Conservation (phyloP, 2,888 invertebrate species). For the Anoplius nigerrimus region DNA sequence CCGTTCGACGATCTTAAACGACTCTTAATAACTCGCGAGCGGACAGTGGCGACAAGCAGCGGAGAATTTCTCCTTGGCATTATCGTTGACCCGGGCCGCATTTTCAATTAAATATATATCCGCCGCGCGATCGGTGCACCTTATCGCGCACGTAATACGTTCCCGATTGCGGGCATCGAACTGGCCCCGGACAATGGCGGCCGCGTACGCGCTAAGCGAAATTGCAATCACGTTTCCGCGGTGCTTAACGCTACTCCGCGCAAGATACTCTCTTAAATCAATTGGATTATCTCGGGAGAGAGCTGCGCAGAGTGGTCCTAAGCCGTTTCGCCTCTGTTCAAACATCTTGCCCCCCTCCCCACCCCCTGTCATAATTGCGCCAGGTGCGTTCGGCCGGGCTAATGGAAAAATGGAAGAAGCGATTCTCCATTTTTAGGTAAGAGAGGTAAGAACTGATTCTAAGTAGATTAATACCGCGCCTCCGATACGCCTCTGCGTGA, state of each 20-base stretch:
- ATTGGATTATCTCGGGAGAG: slow-evolving; percentile 50
- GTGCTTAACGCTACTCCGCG: slow-evolving; percentile 48
- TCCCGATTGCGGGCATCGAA: slow-evolving; percentile 55
- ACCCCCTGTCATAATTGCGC: too few relatives aligned
- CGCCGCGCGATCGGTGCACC: slow-evolving; percentile 46
- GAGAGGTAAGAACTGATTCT: too few relatives aligned
- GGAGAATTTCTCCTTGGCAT: slow-evolving; percentile 27
- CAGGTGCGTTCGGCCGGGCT: too few relatives aligned
- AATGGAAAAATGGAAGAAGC: too few relatives aligned
- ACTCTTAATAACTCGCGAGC: slow-evolving; percentile 42
- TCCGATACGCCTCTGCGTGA: too few relatives aligned
- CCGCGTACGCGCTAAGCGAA: slow-evolving; percentile 51
- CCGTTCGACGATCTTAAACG: slow-evolving; percentile 38
- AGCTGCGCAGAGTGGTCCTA: slow-evolving; percentile 18
- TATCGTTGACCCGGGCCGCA: slow-evolving; percentile 44
- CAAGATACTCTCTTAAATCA: slow-evolving; percentile 45
- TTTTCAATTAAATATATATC: slow-evolving; percentile 59
- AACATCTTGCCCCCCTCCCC: too few relatives aligned
- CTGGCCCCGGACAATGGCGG: slow-evolving; percentile 54
- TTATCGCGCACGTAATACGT: slow-evolving; percentile 56
- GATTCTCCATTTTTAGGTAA: too few relatives aligned
- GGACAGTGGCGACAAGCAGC: neutral
- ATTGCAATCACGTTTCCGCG: slow-evolving; percentile 56
- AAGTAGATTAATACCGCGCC: too few relatives aligned
- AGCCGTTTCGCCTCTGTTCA: too few relatives aligned